Base-by-base conservation (phyloP, 2,797 vertebrate species). In the Margarornis squamiger region DNA sequence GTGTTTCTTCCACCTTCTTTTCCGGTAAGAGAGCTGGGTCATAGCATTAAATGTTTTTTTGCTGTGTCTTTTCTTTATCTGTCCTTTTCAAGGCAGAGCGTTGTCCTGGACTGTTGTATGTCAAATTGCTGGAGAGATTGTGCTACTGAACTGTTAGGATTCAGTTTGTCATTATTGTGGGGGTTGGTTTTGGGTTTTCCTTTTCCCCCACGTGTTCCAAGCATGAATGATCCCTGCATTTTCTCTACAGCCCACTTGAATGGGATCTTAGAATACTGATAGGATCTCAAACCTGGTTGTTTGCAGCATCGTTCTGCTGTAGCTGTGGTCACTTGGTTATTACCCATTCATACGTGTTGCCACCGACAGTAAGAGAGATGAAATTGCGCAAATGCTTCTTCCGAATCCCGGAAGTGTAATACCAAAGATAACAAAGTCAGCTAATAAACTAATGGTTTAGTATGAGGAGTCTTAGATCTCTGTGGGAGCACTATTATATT, bases 1-100 rank as follows among this genome's bases (percentile, higher is more conserved):
- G 98, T 99, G 74, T 80, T 98, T 90, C 98, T 99, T 95, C 99
- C 99, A 29, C 97, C 98, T 61, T 98, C 99, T 36, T 99, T 99
- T 97, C 99, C 99, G 65, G 99, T 99, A 98, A 99, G 99, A 88
- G 17, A 66, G 2, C 78, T 87, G 34, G 49, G 32, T 95, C 45
- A 48, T 32, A 48, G 52, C 5, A 51, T 70, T 92, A 72, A 18
- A 46, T 78, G 27, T 24, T 90, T 93, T 70, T 41, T 73, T 92
- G 18, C 8, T 71, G 2, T 46, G 4, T 21, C 63, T 85, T 43
- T 39, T n/a, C 20, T 91, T 78, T 38, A 11, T 58, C 4, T 55
- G 14, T 34, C 13, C 8, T 70, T 86, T 79, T 70, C 29, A 76
- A 26, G 17, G 45, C 36, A 43, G 66, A 38, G 43, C 1, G 1